Evolutionary conservation across 2,113 vertebrate genomes (phyloP).

Genomic region (Fukomys damarensis): DNA sequence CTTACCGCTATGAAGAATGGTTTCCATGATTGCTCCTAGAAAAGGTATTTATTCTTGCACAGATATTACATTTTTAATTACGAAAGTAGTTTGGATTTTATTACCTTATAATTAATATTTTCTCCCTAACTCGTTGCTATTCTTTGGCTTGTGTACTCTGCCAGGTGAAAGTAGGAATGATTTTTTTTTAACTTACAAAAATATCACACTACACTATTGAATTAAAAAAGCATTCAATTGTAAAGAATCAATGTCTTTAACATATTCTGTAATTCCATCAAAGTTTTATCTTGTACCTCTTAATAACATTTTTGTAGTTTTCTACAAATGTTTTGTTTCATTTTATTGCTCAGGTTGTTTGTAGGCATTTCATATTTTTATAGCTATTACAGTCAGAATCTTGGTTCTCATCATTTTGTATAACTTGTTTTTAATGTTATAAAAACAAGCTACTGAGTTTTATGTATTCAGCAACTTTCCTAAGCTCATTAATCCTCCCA

Average conservation of each 20-base stretch:
- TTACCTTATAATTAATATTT: background rate
- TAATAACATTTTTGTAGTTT: background rate
- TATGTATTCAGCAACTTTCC: background rate
- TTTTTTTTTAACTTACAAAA: slow-evolving; percentile 34
- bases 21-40: background rate
- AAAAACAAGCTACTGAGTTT: slow-evolving; percentile 42
- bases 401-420: slow-evolving; percentile 1
- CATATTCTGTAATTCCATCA: background rate
- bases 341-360: background rate
- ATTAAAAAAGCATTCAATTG: background rate
- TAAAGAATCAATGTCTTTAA: background rate
- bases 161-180: background rate
- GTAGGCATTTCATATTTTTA: slow-evolving; percentile 9
- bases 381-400: background rate
- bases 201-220: background rate
- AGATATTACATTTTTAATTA: background rate
- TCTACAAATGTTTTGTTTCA: background rate
- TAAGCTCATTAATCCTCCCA: slow-evolving; percentile 21
- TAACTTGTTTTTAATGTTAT: slow-evolving; percentile 24
- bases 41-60: background rate
- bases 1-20: background rate
- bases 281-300: slow-evolving; percentile 27
- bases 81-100: background rate
- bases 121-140: background rate
- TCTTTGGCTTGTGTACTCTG: background rate